Evolutionary conservation across 1,140 invertebrate species (phyloP).

Genomic region (Maniola jurtina): DNA sequence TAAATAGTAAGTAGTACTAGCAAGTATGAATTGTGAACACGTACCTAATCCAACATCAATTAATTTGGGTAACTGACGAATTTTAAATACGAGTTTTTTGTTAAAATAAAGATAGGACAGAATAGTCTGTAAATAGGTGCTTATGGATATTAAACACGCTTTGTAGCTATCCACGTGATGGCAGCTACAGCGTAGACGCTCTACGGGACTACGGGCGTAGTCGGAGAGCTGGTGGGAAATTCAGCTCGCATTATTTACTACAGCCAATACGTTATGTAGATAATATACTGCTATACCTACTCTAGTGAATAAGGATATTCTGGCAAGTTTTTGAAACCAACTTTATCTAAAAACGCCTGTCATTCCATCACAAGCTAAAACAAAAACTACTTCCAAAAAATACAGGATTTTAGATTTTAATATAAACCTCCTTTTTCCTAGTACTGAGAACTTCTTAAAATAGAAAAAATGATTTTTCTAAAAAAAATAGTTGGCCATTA

Average conservation of each 20-base stretch:
- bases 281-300: too few species aligned
- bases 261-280: too few species aligned
- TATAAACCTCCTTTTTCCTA: too few species aligned
- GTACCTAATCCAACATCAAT: not conserved
- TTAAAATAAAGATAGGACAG: not conserved
- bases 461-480: too few species aligned
- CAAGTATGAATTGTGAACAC: not conserved
- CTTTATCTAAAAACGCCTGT: too few species aligned
- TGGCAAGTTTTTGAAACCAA: too few species aligned
- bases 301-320: too few species aligned
- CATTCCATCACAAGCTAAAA: too few species aligned
- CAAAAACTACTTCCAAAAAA: too few species aligned
- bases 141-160: conserved; percentile 30
- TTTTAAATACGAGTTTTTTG: not conserved
- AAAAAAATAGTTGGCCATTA: too few species aligned
- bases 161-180: conserved; percentile 39
- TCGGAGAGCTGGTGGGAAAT: not conserved
- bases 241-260: conserved; percentile 11
- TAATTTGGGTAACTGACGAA: not conserved
- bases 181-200: conserved; percentile 42
- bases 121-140: conserved; percentile 30
- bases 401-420: too few species aligned
- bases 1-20: not conserved
- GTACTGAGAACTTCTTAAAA: too few species aligned
- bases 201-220: conserved; percentile 43